Evolutionary conservation across 2,113 vertebrate species (phyloP).

Genomic region (Hoplias malabaricus): DNA sequence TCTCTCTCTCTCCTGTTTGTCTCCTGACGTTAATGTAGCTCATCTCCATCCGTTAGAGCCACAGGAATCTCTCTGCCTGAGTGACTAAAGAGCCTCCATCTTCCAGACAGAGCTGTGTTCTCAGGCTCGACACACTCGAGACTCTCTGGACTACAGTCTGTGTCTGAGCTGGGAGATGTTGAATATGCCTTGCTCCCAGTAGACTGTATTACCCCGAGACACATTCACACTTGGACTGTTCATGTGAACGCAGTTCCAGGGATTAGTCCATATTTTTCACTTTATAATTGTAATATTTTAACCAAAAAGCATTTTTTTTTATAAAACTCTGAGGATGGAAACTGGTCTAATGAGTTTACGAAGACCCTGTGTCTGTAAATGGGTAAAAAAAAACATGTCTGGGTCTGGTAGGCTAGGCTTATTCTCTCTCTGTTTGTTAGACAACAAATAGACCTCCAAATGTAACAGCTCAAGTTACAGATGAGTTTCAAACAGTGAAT

Average conservation of each 20-base stretch:
- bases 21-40: slow-evolving; percentile 54
- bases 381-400: too few species aligned
- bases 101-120: slow-evolving; percentile 9
- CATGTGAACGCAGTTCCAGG: neutral
- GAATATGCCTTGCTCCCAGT: neutral
- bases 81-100: neutral
- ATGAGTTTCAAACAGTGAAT: too few species aligned
- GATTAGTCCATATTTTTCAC: neutral
- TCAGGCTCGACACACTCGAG: neutral
- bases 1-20: slow-evolving; percentile 36
- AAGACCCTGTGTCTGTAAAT: too few species aligned
- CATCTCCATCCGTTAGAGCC: slow-evolving; percentile 48
- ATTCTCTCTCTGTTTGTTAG: too few species aligned
- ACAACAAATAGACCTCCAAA: too few species aligned
- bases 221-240: neutral
- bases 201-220: neutral
- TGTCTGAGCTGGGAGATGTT: neutral
- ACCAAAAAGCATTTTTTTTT: too few species aligned
- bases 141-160: neutral
- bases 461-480: too few species aligned
- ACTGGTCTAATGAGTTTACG: too few species aligned
- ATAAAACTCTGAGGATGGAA: too few species aligned
- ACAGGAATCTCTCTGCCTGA: slow-evolving; percentile 25
- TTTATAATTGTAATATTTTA: too few species aligned
- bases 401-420: too few species aligned